Percentiles rank a stretch among this genome's conserved stretches.
phyloP scores from a whole-genome alignment of 2,113 vertebrate genomes.

The Gnathonemus echidnorhynchus region DNA sequence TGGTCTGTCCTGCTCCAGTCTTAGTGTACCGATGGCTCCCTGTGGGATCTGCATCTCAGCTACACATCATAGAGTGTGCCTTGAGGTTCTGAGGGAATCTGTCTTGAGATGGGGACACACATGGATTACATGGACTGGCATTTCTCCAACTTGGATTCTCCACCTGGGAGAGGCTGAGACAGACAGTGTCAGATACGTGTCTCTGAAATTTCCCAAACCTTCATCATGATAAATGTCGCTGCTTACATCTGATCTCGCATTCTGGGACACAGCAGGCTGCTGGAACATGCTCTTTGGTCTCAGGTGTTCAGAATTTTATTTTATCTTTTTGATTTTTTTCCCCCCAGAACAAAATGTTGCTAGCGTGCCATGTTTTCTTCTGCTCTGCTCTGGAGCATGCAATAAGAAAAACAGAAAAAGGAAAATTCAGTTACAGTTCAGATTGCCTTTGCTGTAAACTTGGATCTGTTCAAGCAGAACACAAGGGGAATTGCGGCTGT shows the following conservation, averaged over 20 bases:
- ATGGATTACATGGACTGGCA: not conserved
- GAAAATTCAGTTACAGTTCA: not conserved
- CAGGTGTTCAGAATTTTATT: not conserved
- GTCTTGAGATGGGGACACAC: not conserved
- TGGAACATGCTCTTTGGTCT: not conserved
- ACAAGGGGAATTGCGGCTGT: not conserved
- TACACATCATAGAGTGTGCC: not conserved
- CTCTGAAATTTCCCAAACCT: not conserved
- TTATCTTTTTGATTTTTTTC: not conserved
- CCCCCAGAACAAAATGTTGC: not conserved
- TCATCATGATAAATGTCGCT: not conserved
- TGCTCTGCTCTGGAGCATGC: not conserved
- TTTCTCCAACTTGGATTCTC: not conserved
- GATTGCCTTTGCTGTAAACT: not conserved
- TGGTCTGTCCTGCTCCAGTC: not conserved
- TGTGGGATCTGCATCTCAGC: not conserved
- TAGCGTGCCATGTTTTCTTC: not conserved
- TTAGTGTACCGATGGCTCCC: not conserved
- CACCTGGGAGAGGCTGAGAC: not conserved
- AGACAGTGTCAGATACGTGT: not conserved
- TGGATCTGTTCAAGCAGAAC: conserved; percentile 13
- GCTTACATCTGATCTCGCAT: not conserved
- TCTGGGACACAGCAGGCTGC: not conserved
- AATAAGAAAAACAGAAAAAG: conserved; percentile 1
- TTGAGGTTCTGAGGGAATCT: not conserved